Evolutionary conservation across 2,888 invertebrate species (phyloP).

Genomic region (Boloria selene): DNA sequence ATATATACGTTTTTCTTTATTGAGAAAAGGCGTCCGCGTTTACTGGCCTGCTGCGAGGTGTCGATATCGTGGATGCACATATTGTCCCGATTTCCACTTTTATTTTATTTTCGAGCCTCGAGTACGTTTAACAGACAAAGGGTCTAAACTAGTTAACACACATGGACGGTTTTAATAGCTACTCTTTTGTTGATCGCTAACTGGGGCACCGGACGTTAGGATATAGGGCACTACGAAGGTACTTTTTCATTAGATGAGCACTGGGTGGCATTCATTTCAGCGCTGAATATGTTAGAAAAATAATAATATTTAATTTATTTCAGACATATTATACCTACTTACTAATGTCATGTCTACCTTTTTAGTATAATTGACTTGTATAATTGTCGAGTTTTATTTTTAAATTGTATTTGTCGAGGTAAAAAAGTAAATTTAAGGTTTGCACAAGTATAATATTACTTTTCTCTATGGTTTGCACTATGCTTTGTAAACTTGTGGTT

Average conservation of each 20-base stretch:
- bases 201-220: slow-evolving; percentile 51
- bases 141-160: slow-evolving; percentile 72
- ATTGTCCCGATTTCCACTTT: slow-evolving; percentile 51
- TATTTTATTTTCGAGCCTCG: slow-evolving; percentile 58
- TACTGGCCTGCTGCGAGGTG: slow-evolving; percentile 35
- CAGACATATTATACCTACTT: no score
- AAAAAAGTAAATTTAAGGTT: no score
- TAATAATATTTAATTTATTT: not conserved
- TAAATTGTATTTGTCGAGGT: no score
- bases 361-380: no score
- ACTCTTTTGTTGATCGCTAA: slow-evolving; percentile 57
- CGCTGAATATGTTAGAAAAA: slow-evolving; percentile 25
- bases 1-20: slow-evolving; percentile 31
- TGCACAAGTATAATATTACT: no score
- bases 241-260: slow-evolving; percentile 48
- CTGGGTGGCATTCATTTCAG: slow-evolving; percentile 42
- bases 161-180: slow-evolving; percentile 71
- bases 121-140: slow-evolving; percentile 59
- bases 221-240: slow-evolving; percentile 37
- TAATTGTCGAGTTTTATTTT: no score
- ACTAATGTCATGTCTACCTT: no score
- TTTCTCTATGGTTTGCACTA: no score
- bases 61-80: slow-evolving; percentile 34
- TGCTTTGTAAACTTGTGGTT: no score
- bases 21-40: slow-evolving; percentile 38